Evolutionary conservation across 2,888 invertebrate species (phyloP).

Genomic region (Crocallis elinguaria): DNA sequence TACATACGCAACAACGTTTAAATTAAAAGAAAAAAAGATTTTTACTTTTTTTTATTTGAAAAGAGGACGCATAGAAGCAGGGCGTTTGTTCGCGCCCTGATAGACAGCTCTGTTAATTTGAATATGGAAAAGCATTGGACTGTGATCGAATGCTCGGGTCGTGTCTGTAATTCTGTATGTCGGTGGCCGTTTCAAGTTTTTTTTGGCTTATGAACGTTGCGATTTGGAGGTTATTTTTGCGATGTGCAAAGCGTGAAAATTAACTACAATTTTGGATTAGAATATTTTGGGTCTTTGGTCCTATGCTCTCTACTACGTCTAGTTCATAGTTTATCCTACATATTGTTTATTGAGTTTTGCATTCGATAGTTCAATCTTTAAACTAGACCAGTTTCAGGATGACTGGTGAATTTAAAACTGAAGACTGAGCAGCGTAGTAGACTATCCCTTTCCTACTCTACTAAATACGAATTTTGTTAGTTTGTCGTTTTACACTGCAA

Average conservation of each 20-base stretch:
- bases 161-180: neutral
- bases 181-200: neutral
- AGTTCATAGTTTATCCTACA: too few species aligned
- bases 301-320: too few species aligned
- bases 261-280: neutral
- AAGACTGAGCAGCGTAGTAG: too few species aligned
- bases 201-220: neutral
- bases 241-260: neutral
- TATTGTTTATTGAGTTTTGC: too few species aligned
- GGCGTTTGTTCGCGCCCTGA: conserved; percentile 71
- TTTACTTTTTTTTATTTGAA: conserved; percentile 14
- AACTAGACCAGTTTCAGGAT: too few species aligned
- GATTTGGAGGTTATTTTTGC: neutral
- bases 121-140: conserved; percentile 76
- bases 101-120: conserved; percentile 80
- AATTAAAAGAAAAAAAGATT: conserved; percentile 2
- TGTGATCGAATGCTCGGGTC: conserved; percentile 39
- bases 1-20: conserved; percentile 57
- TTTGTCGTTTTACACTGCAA: too few species aligned
- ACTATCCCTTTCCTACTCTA: too few species aligned
- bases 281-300: too few species aligned
- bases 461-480: too few species aligned
- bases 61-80: conserved; percentile 40
- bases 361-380: too few species aligned
- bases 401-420: too few species aligned